Conservation (phyloP, 2,888 invertebrate species). For the Crematogaster levior region DNA sequence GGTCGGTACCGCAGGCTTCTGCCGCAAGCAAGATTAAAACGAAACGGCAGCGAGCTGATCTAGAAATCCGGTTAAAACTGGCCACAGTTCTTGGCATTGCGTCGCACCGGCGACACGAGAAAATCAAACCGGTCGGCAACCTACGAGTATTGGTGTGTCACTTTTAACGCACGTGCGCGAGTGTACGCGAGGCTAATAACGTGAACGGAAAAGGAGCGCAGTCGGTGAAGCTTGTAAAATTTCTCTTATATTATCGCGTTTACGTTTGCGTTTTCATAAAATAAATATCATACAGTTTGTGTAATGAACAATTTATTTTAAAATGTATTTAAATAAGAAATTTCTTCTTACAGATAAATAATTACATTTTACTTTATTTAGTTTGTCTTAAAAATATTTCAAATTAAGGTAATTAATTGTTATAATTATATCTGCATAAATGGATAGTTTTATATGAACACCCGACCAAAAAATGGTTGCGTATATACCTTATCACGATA, state of each 20-base stretch:
- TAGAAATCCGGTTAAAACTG: conserved; percentile 76
- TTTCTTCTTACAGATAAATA: not conserved
- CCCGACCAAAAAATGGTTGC: not conserved
- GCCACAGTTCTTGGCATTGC: conserved; percentile 71
- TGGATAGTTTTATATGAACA: not conserved
- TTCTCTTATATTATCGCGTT: not conserved
- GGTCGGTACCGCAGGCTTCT: conserved; percentile 37
- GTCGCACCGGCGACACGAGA: conserved; percentile 53
- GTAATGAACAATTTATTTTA: not conserved
- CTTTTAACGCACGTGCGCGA: conserved; percentile 52
- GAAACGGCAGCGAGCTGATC: conserved; percentile 29
- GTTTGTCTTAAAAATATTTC: not conserved
- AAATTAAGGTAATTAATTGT: not conserved
- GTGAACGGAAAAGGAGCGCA: not conserved
- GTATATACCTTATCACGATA: not conserved
- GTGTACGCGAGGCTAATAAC: conserved; percentile 42
- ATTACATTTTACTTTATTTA: not conserved
- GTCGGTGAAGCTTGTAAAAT: not conserved
- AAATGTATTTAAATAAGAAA: not conserved
- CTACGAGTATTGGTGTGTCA: conserved; percentile 18
- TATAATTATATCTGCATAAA: not conserved
- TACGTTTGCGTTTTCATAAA: not conserved
- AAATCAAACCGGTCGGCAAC: conserved; percentile 54
- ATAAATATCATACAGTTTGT: not conserved
- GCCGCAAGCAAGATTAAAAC: not conserved